Evolutionary conservation across 30 jellyfish, hydroid and myxozoan genomes (phyloP).

Genomic region (Mastigias papua): DNA sequence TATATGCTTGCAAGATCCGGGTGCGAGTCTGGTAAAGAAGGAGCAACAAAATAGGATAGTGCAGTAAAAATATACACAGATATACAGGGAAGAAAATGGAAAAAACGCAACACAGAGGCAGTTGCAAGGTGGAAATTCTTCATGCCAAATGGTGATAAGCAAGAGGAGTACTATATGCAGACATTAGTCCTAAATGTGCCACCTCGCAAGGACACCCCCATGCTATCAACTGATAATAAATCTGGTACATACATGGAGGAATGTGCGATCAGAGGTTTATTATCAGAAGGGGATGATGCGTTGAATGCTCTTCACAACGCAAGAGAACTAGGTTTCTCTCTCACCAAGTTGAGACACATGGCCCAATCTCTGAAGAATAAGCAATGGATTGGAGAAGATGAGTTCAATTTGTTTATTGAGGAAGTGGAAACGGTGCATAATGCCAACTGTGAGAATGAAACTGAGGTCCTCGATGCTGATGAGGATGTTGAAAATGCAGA

Average conservation of each 20-base stretch:
- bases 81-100: no score
- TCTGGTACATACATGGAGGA: not conserved
- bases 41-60: no score
- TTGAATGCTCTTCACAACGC: not conserved
- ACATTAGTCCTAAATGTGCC: not conserved
- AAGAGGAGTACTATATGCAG: not conserved
- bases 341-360: not conserved
- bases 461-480: not conserved
- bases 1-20: no score
- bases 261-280: not conserved
- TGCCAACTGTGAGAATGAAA: not conserved
- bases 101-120: no score
- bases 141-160: no score
- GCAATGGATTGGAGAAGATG: not conserved
- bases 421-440: not conserved
- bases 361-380: not conserved
- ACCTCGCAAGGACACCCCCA: not conserved
- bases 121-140: no score
- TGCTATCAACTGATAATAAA: not conserved
- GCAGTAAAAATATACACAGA: no score
- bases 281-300: no score
- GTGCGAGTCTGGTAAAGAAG: no score
- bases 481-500: not conserved
- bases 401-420: not conserved
- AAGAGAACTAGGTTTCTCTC: not conserved